Percentiles rank a stretch among this genome's conserved stretches.
Evolutionary conservation across 2,797 vertebrate species (phyloP).

Genomic region (Myioborus miniatus): DNA sequence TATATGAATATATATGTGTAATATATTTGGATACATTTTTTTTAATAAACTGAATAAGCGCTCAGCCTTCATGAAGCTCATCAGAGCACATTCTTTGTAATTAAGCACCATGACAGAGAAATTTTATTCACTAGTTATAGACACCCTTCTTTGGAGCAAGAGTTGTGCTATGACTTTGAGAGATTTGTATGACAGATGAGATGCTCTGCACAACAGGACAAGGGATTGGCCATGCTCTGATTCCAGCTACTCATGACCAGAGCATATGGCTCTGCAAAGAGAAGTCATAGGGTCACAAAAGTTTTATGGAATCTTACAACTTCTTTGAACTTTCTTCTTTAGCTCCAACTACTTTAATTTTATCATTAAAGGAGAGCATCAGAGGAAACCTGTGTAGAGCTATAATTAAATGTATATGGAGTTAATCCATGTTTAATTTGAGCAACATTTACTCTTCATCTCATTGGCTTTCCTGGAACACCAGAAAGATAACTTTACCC

Average conservation of each 20-base stretch:
- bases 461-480: not conserved
- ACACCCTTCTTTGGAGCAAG: not conserved
- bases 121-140: not conserved
- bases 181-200: not conserved
- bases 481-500: not conserved
- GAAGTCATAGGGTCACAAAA: not conserved
- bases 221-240: not conserved
- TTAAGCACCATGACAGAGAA: not conserved
- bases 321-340: not conserved
- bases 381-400: not conserved
- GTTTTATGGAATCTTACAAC: not conserved
- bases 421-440: not conserved
- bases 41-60: not conserved
- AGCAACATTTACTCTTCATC: not conserved
- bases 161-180: not conserved
- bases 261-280: not conserved
- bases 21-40: not conserved
- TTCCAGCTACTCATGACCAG: not conserved
- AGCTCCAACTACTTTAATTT: not conserved
- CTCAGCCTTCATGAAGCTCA: not conserved
- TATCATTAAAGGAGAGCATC: not conserved
- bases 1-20: not conserved
- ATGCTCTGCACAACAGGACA: not conserved
- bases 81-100: not conserved
- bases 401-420: not conserved